These are phyloP conservation scores for Pardosa pseudoannulata DNA, from an alignment of 2,888 invertebrate genomes.

Conservation along the genomic window DNA sequence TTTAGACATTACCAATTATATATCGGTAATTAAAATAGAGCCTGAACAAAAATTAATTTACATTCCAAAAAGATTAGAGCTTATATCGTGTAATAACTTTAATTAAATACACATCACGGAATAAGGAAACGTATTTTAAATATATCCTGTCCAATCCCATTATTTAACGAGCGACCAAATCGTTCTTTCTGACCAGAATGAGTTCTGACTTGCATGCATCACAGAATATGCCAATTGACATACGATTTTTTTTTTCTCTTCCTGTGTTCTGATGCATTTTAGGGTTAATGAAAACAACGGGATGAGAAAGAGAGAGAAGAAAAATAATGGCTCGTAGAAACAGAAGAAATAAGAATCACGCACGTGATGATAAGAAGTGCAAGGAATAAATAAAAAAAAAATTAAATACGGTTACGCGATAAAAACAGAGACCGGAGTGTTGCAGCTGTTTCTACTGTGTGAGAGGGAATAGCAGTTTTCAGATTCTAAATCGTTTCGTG, in stretches of 20 bases:
- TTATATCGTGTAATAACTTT: no score
- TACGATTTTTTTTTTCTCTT: conserved; percentile 14
- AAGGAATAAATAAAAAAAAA: background rate
- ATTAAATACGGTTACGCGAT: background rate
- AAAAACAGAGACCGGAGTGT: background rate
- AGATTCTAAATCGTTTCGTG: background rate
- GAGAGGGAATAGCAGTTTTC: background rate
- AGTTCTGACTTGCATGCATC: background rate
- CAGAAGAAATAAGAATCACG: background rate
- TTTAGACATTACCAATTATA: no score
- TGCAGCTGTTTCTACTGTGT: no score
- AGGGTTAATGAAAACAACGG: conserved; percentile 20
- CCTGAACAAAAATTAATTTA: no score
- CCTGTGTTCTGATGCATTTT: conserved; percentile 23
- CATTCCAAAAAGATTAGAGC: no score
- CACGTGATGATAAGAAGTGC: background rate
- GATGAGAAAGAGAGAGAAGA: conserved; percentile 28
- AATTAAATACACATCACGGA: background rate
- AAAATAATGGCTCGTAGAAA: background rate
- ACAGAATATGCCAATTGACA: background rate
- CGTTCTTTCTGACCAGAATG: conserved; percentile 25
- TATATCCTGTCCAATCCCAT: background rate
- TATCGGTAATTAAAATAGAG: no score
- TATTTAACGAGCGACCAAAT: background rate
- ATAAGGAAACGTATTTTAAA: background rate